A percentile compares a stretch with the other conserved stretches of the same genome.
Conservation (phyloP, 2,888 invertebrate genomes). For the Apodemia mormo region DNA sequence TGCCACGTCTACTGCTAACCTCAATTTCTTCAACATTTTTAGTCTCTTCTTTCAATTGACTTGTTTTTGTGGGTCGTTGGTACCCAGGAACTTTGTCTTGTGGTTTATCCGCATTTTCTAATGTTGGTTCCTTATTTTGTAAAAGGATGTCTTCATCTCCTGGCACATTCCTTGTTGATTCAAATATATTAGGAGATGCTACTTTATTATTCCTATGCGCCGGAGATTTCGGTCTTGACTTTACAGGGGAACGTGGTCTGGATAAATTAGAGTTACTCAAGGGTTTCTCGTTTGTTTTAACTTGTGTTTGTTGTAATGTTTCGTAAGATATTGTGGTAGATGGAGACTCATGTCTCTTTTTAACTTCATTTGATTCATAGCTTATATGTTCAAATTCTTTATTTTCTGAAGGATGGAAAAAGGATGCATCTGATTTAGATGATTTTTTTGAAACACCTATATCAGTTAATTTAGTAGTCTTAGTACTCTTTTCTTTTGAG, state of each 20-base stretch:
- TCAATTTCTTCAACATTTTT: slow-evolving; percentile 58
- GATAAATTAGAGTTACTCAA: slow-evolving; percentile 50
- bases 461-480: slow-evolving; percentile 71
- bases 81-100: slow-evolving; percentile 62
- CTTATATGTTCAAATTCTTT: background rate
- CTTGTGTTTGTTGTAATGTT: slow-evolving; percentile 28
- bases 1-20: slow-evolving; percentile 75
- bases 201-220: slow-evolving; percentile 48
- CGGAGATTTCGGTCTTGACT: slow-evolving; percentile 54
- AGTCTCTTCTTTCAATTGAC: slow-evolving; percentile 63
- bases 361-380: background rate
- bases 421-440: slow-evolving; percentile 52
- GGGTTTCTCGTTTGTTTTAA: slow-evolving; percentile 45
- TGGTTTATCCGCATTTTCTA: slow-evolving; percentile 46
- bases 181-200: slow-evolving; percentile 47
- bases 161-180: slow-evolving; percentile 21
- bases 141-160: background rate
- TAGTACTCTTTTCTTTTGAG: slow-evolving; percentile 49
- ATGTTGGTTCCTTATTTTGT: slow-evolving; percentile 38
- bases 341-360: no score
- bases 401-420: slow-evolving; percentile 37
- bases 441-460: slow-evolving; percentile 70
- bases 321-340: background rate
- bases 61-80: slow-evolving; percentile 64
- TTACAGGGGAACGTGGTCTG: slow-evolving; percentile 51